phyloP scores from a whole-genome alignment of 2,888 invertebrate species.

The Antheraea assamensis region DNA sequence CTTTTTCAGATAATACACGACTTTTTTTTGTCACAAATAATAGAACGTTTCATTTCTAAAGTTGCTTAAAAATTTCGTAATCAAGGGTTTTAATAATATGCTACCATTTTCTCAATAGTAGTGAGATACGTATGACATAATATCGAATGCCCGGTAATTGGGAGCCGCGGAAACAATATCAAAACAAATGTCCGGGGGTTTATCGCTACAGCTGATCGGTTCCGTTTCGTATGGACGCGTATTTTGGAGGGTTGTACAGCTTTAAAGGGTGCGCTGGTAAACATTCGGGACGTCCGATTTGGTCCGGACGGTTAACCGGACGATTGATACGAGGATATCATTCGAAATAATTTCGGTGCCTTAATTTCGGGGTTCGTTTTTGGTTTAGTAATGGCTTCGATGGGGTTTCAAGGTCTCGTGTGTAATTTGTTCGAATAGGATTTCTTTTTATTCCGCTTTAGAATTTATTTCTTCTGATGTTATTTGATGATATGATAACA shows the following conservation, averaged over 20 bases:
- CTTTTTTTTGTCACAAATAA: too few relatives aligned
- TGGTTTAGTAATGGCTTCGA: neutral
- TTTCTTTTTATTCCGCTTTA: neutral
- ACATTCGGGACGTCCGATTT: constrained; percentile 33
- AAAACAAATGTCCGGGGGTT: constrained; percentile 35
- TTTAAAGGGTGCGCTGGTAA: constrained; percentile 36
- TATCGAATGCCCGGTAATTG: constrained; percentile 25
- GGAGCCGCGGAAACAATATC: constrained; percentile 25
- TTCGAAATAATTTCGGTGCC: constrained; percentile 25
- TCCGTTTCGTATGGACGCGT: constrained; percentile 29
- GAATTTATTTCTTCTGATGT: neutral
- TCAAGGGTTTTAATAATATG: too few relatives aligned
- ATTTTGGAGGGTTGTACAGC: constrained; percentile 33
- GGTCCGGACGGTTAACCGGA: constrained; percentile 27
- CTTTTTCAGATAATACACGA: too few relatives aligned
- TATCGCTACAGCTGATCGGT: constrained; percentile 40
- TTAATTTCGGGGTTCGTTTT: constrained; percentile 24
- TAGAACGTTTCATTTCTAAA: too few relatives aligned
- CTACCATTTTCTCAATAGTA: neutral
- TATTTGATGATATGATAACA: too few relatives aligned
- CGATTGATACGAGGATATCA: constrained; percentile 32
- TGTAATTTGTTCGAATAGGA: neutral
- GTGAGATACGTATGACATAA: neutral
- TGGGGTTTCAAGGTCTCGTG: neutral
- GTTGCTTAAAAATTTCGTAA: too few relatives aligned